A percentile compares a stretch with the other conserved stretches of the same genome.
phyloP scores from a whole-genome alignment of 1,140 invertebrate genomes.

The Triops cancriformis region DNA sequence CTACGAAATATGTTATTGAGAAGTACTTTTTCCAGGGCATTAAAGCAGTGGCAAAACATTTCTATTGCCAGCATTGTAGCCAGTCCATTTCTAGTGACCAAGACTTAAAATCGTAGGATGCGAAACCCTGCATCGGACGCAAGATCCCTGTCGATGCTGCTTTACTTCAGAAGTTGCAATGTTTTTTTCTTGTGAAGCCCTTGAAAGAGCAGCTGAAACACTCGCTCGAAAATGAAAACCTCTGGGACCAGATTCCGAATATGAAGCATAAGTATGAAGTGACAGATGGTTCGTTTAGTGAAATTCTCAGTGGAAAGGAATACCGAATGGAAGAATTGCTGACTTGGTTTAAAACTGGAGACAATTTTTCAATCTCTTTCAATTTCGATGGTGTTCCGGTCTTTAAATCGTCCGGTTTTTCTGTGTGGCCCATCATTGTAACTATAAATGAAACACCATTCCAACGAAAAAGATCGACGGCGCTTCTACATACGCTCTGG shows the following conservation, averaged over 20 bases:
- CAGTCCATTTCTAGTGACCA: background rate
- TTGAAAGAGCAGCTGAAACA: conserved; percentile 2
- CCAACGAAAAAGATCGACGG: no score
- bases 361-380: conserved; percentile 28
- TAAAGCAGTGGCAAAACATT: no score
- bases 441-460: conserved; percentile 36
- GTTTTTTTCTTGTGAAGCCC: background rate
- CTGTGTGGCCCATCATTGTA: conserved; percentile 36
- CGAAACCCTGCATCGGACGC: no score
- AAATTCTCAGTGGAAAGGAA: background rate
- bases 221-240: background rate
- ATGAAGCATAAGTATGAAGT: background rate
- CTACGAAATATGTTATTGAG: no score
- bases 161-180: background rate
- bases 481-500: no score
- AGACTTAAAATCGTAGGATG: background rate
- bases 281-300: background rate
- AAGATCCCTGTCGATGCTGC: background rate
- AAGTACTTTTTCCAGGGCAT: no score
- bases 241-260: background rate
- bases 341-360: background rate
- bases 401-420: conserved; percentile 36
- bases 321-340: background rate
- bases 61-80: conserved; percentile 12
- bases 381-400: conserved; percentile 35